Conservation (phyloP, 2,113 vertebrate genomes). For the Trinectes maculatus region DNA sequence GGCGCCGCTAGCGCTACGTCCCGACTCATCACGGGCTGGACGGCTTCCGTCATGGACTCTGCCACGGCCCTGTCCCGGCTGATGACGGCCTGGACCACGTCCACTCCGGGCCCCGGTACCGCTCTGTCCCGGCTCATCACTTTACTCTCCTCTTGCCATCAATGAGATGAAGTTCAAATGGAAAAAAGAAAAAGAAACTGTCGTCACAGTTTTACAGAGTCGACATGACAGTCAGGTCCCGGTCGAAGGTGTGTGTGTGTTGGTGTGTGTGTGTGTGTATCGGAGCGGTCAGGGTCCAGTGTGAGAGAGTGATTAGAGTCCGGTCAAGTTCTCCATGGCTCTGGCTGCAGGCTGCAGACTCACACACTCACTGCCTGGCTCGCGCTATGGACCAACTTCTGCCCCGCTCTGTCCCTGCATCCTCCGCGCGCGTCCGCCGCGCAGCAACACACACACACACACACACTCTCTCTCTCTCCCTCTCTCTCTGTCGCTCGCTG, state of each 20-base stretch:
- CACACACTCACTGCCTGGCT: no score
- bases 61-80: constrained; percentile 82
- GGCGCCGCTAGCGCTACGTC: constrained; percentile 77
- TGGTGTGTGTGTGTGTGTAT: no score
- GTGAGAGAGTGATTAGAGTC: not conserved
- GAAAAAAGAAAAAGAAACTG: constrained; percentile 6
- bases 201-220: constrained; percentile 10
- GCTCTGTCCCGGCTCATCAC: constrained; percentile 88
- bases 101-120: constrained; percentile 62
- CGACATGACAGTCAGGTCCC: not conserved
- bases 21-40: constrained; percentile 83
- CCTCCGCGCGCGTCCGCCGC: constrained; percentile 7
- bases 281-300: constrained; percentile 28
- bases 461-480: no score
- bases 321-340: constrained; percentile 50
- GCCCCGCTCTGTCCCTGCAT: constrained; percentile 24
- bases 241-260: no score
- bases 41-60: constrained; percentile 56
- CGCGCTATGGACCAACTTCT: no score
- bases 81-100: constrained; percentile 77
- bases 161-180: constrained; percentile 6
- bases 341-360: no score
- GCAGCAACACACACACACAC: not conserved
- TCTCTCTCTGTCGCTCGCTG: no score
- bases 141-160: constrained; percentile 66